Base-by-base conservation (phyloP, 2,797 vertebrate species). In the Cheracebus regulus region DNA sequence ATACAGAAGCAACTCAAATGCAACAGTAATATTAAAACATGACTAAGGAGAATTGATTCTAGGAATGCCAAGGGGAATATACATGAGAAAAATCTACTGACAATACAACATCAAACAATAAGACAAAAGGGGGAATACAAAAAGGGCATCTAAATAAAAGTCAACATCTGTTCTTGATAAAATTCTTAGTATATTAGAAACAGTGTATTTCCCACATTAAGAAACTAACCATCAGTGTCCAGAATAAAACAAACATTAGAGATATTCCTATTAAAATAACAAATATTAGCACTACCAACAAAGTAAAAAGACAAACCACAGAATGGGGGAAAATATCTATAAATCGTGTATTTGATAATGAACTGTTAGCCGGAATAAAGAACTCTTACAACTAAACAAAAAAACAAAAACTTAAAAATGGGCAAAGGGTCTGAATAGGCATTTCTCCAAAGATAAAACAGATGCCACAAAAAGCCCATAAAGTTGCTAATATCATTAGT, bases 391-490 rank as follows among this genome's bases (percentile, higher is more conserved):
- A 90, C 26, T 75, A 44, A 87, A 89, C 14, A 79, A 94, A 26
- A 90, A 7, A 83, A 86, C 81, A 14, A 84, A 80, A 95, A 92
- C 5, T 36, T 87, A 70, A 83, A 52, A 64, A 72, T 24, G 55
- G 61, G 61, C 55, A 89, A 92, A 86, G 76, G 15, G 82, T 88
- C 50, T 85, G 30, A 93, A 83, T 3, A 81, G 33, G 15, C 44
- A 75, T 86, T 92, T 94, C 57, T 83, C 30, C 48, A 80, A 96
- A 96, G 26, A 82, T n/a, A 88, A 55, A 90, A n/a, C 8, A 64
- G 84, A 85, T 46, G 55, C 17, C 41, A 33, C 14, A 72, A 55
- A 84, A 80, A 88, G 30, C 61, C 92, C 4, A 41, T 52, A 80
- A 88, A 92, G 41, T 84, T 64, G 33, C 13, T 89, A 88, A 57